Conservation (phyloP, 2,113 vertebrate species). For the Onychostruthus taczanowskii region DNA sequence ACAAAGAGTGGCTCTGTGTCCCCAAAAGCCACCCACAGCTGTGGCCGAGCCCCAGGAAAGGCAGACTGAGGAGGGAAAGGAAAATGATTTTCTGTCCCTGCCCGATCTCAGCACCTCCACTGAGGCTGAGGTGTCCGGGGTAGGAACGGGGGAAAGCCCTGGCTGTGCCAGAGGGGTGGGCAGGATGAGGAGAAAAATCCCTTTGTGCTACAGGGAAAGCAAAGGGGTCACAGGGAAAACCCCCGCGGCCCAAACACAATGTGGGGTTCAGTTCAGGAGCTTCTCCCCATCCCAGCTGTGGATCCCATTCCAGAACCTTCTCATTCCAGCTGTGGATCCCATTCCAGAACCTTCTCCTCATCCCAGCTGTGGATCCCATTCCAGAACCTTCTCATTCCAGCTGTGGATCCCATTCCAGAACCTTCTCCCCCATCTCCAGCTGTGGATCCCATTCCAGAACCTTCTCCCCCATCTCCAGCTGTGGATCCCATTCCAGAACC, state of each 20-base stretch:
- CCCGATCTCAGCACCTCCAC: not conserved
- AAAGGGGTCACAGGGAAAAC: rapidly evolving
- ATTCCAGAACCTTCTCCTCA: no score
- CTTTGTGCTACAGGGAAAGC: no score
- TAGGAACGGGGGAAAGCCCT: rapidly evolving
- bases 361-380: not conserved
- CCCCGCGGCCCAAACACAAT: rapidly evolving
- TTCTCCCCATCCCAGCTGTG: not conserved
- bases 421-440: not conserved
- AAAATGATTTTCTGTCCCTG: not conserved
- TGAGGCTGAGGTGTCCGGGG: not conserved
- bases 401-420: not conserved
- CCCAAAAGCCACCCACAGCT: not conserved
- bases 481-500: not conserved
- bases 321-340: not conserved
- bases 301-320: not conserved
- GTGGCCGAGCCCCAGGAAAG: rapidly evolving
- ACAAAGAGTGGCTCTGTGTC: rapidly evolving
- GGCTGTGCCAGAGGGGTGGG: not conserved
- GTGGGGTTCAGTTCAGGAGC: rapidly evolving
- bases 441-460: not conserved
- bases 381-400: not conserved
- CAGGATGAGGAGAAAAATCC: not conserved
- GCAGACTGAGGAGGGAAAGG: not conserved
- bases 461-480: rapidly evolving